Conservation (phyloP, 2,888 invertebrate species). For the Hirtodrosophila alboralis region DNA sequence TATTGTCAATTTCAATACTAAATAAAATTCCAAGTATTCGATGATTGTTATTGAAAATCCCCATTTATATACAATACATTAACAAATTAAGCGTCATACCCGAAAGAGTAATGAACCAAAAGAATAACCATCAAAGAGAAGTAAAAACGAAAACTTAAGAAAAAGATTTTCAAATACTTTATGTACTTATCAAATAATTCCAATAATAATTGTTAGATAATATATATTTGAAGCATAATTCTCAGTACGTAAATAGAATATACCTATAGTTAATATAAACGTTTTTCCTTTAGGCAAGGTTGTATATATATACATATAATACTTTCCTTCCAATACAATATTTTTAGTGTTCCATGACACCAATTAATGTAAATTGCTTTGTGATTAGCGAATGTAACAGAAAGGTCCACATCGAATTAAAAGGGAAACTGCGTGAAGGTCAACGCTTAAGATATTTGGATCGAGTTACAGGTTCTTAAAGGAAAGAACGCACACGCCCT, state of each 20-base stretch:
- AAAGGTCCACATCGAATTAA: background rate
- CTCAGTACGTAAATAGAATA: too few species aligned
- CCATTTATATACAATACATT: background rate
- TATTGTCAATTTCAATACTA: background rate
- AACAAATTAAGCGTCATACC: conserved; percentile 1
- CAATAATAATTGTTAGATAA: too few species aligned
- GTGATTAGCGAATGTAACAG: background rate
- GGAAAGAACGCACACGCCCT: conserved; percentile 2
- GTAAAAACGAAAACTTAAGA: background rate
- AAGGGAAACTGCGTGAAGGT: too few species aligned
- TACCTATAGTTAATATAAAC: too few species aligned
- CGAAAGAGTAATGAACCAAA: conserved; percentile 6
- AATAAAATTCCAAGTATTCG: conserved; percentile 11
- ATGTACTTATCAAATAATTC: too few species aligned
- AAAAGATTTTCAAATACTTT: conserved; percentile 3
- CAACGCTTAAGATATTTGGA: too few species aligned
- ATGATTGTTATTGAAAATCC: conserved; percentile 13
- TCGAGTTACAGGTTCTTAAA: background rate
- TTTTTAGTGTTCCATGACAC: too few species aligned
- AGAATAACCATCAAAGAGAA: background rate
- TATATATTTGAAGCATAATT: too few species aligned
- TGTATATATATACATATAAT: too few species aligned
- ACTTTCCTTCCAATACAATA: too few species aligned
- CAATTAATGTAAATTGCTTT: too few species aligned
- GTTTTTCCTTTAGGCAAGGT: too few species aligned